Percentiles rank a stretch among this genome's conserved stretches.
phyloP scores from a whole-genome alignment of 2,797 vertebrate genomes.

The Characodon lateralis region DNA sequence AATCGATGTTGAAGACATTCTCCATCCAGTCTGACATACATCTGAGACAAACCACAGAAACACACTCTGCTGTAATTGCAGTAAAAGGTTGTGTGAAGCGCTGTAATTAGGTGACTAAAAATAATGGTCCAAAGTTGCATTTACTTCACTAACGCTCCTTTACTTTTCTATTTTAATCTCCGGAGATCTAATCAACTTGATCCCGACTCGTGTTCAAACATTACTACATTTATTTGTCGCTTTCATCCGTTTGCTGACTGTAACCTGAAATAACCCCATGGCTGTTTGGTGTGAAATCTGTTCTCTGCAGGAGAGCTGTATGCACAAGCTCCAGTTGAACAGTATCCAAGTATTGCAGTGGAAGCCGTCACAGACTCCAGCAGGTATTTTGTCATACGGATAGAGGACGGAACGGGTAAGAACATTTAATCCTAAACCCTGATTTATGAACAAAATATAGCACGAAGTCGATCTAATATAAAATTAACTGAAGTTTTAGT shows the following conservation, averaged over 20 bases:
- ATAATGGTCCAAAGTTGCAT: no score
- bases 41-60: neutral
- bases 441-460: neutral
- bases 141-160: no score
- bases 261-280: neutral
- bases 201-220: neutral
- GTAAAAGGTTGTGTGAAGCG: neutral
- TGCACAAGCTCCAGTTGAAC: conserved; percentile 91
- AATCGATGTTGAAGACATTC: no score
- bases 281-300: conserved; percentile 28
- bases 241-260: neutral
- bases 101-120: neutral
- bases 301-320: conserved; percentile 89
- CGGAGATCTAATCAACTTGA: neutral
- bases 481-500: neutral
- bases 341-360: conserved; percentile 89
- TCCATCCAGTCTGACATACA: neutral
- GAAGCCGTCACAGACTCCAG: conserved; percentile 94
- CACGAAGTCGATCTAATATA: neutral
- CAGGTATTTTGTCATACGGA: conserved; percentile 92
- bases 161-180: no score
- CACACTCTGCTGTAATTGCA: neutral
- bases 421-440: neutral
- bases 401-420: conserved; percentile 91
- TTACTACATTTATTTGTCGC: neutral